phyloP scores from a whole-genome alignment of 2,888 invertebrate species.

The Neoascia interrupta region DNA sequence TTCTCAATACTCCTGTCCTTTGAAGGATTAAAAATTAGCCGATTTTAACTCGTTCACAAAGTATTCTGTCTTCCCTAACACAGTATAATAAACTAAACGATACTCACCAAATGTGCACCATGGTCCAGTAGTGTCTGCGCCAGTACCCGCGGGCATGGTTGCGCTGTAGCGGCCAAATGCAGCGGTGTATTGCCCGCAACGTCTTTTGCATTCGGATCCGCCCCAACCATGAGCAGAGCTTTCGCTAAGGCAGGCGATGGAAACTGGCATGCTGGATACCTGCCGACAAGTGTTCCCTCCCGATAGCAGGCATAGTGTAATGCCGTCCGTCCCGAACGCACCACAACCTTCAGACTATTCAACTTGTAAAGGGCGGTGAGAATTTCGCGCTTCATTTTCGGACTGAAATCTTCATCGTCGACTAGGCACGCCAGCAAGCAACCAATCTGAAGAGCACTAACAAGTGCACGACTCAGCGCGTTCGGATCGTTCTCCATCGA shows the following conservation, averaged over 20 bases:
- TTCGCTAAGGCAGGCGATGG: slow-evolving; percentile 86
- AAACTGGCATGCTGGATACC: slow-evolving; percentile 86
- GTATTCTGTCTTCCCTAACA: too few species aligned
- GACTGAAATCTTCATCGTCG: slow-evolving; percentile 81
- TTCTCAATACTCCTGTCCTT: too few species aligned
- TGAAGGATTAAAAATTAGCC: too few species aligned
- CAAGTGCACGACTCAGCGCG: slow-evolving; percentile 90
- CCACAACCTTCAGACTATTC: slow-evolving; percentile 85
- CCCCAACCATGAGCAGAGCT: slow-evolving; percentile 90
- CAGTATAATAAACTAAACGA: too few species aligned
- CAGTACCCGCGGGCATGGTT: slow-evolving; percentile 86
- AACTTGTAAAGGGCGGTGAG: slow-evolving; percentile 88
- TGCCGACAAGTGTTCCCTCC: slow-evolving; percentile 85
- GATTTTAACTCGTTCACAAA: too few species aligned
- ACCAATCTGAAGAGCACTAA: slow-evolving; percentile 91
- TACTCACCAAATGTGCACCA: slow-evolving; percentile 83
- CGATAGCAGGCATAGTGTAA: slow-evolving; percentile 92
- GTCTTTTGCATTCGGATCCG: slow-evolving; percentile 89
- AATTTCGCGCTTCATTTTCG: slow-evolving; percentile 82
- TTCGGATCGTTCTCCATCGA: slow-evolving; percentile 86
- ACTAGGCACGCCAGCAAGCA: slow-evolving; percentile 86
- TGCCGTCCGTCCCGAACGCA: slow-evolving; percentile 85
- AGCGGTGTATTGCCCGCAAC: slow-evolving; percentile 92
- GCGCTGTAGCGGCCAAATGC: slow-evolving; percentile 89
- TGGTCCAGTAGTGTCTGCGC: slow-evolving; percentile 86